Percentiles rank a stretch among this genome's conserved stretches.
Evolutionary conservation across 1,140 invertebrate genomes (phyloP).

Genomic region (honey bee (Apis mellifera)): Amel_HAv3.1 CM009932.2:15598501-15599000

Average conservation of each 20-base stretch:
- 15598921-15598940: too few species aligned
- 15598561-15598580: neutral
- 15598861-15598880: slow-evolving; percentile 22
- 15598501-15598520: neutral
- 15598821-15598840: slow-evolving; percentile 25
- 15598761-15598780: slow-evolving; percentile 40
- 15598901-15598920: neutral
- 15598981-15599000: too few species aligned
- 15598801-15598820: slow-evolving; percentile 33
- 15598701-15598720: too few species aligned
- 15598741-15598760: slow-evolving; percentile 26
- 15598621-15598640: neutral
- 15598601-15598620: neutral
- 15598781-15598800: slow-evolving; percentile 30
- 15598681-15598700: neutral
- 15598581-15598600: neutral
- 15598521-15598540: too few species aligned
- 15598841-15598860: neutral
- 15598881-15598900: slow-evolving; percentile 1
- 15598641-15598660: neutral
- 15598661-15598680: neutral
- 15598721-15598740: neutral
- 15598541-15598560: neutral
- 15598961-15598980: too few species aligned
- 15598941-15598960: too few species aligned